Conservation (phyloP, 1,140 invertebrate species). For the Araneus ventricosus region DNA sequence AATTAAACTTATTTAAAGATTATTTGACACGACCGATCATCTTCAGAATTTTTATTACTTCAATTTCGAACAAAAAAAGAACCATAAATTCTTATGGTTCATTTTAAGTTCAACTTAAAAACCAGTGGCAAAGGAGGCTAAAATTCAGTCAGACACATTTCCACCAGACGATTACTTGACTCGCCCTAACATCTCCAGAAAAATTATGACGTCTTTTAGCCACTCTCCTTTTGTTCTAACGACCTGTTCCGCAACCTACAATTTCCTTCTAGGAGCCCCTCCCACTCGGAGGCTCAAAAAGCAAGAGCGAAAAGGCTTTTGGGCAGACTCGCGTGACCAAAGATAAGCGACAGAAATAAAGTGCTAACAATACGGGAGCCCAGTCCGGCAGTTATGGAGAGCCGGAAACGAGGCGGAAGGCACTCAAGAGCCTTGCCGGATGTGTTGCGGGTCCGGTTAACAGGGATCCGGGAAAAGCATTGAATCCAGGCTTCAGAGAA, state of each 20-base stretch:
- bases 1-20: no score
- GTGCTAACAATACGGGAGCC: not conserved
- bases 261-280: not conserved
- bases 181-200: not conserved
- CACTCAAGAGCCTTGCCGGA: conserved; percentile 19
- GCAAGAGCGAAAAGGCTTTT: not conserved
- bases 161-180: no score
- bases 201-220: not conserved
- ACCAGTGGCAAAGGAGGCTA: no score
- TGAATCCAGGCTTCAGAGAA: not conserved
- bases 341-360: conserved; percentile 12
- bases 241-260: not conserved
- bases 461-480: not conserved
- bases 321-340: not conserved
- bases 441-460: not conserved
- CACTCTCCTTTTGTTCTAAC: not conserved
- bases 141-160: no score
- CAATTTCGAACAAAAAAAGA: no score
- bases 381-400: not conserved
- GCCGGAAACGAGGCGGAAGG: conserved; percentile 27
- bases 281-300: not conserved
- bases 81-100: no score
- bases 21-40: no score
- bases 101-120: no score
- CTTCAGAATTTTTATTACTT: no score